These are phyloP conservation scores for Mythimna loreyi DNA, from an alignment of 2,888 invertebrate species.

Conservation along the genomic window DNA sequence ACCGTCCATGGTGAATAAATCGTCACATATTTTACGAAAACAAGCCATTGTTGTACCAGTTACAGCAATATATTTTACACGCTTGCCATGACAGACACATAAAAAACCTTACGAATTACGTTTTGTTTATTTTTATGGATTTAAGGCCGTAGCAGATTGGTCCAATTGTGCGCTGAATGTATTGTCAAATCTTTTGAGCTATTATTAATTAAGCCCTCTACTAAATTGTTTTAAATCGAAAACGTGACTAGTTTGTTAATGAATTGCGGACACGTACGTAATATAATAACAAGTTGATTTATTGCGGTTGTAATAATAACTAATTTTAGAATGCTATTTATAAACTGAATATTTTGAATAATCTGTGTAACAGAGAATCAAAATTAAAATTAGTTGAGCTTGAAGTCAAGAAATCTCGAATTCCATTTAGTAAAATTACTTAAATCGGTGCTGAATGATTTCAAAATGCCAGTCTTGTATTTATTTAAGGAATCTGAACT, in stretches of 20 bases:
- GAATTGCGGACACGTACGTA: no score
- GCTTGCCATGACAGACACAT: constrained; percentile 61
- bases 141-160: constrained; percentile 2
- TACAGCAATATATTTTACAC: constrained; percentile 70
- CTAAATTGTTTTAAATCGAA: not conserved
- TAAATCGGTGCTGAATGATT: constrained; percentile 1
- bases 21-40: constrained; percentile 77
- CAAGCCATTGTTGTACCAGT: constrained; percentile 72
- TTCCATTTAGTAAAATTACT: not conserved
- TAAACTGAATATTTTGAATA: not conserved
- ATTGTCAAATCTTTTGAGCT: not conserved
- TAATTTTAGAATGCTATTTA: no score
- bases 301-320: no score
- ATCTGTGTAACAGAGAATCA: not conserved
- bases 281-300: no score
- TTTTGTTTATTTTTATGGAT: constrained; percentile 31
- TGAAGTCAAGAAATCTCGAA: not conserved
- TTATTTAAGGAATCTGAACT: constrained; percentile 32
- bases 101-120: constrained; percentile 52
- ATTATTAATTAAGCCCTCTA: not conserved
- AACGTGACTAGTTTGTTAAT: not conserved
- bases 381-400: not conserved
- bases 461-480: constrained; percentile 7
- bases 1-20: constrained; percentile 68
- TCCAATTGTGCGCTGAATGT: not conserved